Conservation (phyloP, 2,113 vertebrate species). For the Alexandromys fortis region DNA sequence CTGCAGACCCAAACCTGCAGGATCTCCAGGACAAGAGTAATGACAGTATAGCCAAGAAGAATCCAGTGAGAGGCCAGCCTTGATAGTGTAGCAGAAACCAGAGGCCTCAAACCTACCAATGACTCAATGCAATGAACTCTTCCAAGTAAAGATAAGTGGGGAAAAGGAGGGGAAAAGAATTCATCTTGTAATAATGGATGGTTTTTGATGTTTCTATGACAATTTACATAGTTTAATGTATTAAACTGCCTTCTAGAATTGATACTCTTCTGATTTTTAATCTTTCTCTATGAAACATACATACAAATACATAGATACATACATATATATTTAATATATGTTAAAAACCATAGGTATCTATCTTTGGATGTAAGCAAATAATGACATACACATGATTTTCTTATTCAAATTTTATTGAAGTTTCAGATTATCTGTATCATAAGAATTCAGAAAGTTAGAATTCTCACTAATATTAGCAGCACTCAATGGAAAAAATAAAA, state of each 20-base stretch:
- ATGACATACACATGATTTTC: not conserved
- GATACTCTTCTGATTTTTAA: not conserved
- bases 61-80: too few species aligned
- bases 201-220: not conserved
- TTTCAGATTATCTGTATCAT: not conserved
- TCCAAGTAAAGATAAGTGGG: too few species aligned
- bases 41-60: too few species aligned
- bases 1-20: too few species aligned
- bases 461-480: not conserved
- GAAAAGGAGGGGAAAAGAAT: not conserved
- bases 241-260: not conserved
- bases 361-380: not conserved
- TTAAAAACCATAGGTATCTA: not conserved
- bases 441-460: not conserved
- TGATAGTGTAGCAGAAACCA: too few species aligned
- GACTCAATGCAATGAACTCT: too few species aligned
- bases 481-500: not conserved
- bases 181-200: not conserved
- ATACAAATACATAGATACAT: too few species aligned
- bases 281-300: too few species aligned
- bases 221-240: not conserved
- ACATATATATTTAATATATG: too few species aligned
- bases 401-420: not conserved
- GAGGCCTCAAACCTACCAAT: too few species aligned
- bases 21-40: too few species aligned